A percentile compares a stretch with the other conserved stretches of the same genome.
Conservation (phyloP, 2,797 vertebrate species). For the Gouania willdenowi region DNA sequence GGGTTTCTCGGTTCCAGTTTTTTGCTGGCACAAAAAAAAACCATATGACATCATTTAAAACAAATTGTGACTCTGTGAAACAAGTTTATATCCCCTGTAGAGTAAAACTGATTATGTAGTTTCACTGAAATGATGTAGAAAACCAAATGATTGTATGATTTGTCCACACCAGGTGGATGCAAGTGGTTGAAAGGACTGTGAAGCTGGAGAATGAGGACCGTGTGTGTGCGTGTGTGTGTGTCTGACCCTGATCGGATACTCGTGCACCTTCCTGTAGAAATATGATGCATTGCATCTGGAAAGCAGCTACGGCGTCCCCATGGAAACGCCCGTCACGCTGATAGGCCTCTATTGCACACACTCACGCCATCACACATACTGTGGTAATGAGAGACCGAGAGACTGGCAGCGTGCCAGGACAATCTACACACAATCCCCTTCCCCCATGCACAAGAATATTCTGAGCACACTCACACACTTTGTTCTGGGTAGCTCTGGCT, state of each 20-base stretch:
- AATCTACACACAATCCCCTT: constrained; percentile 27
- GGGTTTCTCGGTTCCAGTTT: too few species aligned
- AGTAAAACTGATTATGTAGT: too few species aligned
- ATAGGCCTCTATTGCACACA: constrained; percentile 43
- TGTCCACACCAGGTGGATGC: too few species aligned
- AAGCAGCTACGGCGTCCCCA: constrained; percentile 75
- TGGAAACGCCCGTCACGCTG: constrained; percentile 74
- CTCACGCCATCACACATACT: constrained; percentile 29
- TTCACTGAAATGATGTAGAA: too few species aligned
- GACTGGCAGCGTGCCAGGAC: constrained; percentile 72
- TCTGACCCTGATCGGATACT: neutral
- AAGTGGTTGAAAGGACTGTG: too few species aligned
- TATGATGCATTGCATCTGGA: constrained; percentile 69
- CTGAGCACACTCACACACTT: constrained; percentile 20
- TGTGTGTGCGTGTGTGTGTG: neutral
- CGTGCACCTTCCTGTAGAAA: constrained; percentile 54
- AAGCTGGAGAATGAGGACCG: too few species aligned
- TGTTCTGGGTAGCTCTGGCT: constrained; percentile 12
- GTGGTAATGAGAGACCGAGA: constrained; percentile 67
- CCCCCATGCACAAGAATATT: constrained; percentile 45
- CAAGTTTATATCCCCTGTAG: too few species aligned
- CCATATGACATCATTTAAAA: too few species aligned
- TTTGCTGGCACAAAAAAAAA: too few species aligned
- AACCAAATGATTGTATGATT: too few species aligned
- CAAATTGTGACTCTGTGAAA: too few species aligned